Evolutionary conservation across 2,797 vertebrate species (phyloP), one percentile per base, ranked within the genome.

Genomic region (Schizopygopsis malacanthus): DNA sequence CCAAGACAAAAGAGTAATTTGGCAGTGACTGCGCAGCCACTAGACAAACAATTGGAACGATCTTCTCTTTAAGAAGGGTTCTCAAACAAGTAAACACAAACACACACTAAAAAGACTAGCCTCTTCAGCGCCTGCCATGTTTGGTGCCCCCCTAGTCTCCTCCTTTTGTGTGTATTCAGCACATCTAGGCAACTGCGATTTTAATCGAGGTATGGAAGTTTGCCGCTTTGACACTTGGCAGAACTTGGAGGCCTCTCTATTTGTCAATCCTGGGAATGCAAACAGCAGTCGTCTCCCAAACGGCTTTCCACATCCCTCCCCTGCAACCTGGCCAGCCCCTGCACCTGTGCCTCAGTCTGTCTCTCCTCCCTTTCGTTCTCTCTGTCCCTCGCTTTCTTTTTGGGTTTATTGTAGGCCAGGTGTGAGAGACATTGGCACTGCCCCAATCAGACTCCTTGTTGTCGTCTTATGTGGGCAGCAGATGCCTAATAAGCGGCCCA

Each of bases 201-300:
- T 43, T 41, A 79, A 82, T 82, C 16, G 61, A 71, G 71, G 52
- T 69, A 75, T 65, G 50, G 41, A 76, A 56, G 82, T 80, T 80
- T 39, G 72, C 54, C 67, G 20, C 71, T 70, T 79, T 65, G 80
- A 84, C 80, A 67, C 85, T 86, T 88, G 83, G 85, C 81, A 85
- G 52, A 22, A 77, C 75, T 72, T 50, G 33, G 52, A 85, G 22
- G 80, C 86, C 85, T 87, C 76, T 56, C 86, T 85, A 85, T 92
- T 91, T 93, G 91, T 86, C 90, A 89, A 93, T 92, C 94, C 93
- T 95, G 95, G 95, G 95, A 95, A 96, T 91, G 90, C 94, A 95
- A 95, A 95, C 95, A 94, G 85, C 89, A 89, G 88, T 80, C 77
- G 84, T 83, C 92, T 95, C 95, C 93, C 95, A 95, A 94, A 92